These are phyloP conservation scores for Drosophila ohnishii DNA, from an alignment of 1,140 invertebrate genomes.

Conservation along the genomic window DNA sequence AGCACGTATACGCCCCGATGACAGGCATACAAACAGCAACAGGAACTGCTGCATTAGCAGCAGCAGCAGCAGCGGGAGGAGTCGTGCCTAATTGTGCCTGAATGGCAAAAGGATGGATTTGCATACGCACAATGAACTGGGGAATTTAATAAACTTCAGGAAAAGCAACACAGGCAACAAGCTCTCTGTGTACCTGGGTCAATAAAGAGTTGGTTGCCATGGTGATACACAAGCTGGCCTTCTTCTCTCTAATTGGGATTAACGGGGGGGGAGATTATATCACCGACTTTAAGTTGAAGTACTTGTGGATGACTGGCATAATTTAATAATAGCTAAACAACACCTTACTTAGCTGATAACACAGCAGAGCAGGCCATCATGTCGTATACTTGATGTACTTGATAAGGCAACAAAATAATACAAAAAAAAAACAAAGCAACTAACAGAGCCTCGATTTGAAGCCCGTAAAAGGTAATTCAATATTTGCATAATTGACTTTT, in stretches of 20 bases:
- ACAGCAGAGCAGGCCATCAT: constrained; percentile 5
- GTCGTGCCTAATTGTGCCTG: constrained; percentile 20
- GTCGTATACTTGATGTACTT: constrained; percentile 37
- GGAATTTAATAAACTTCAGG: constrained; percentile 32
- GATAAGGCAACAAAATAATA: constrained; percentile 2
- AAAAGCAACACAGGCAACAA: not conserved
- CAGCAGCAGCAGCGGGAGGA: not conserved
- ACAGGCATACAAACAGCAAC: constrained; percentile 6
- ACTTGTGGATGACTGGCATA: not conserved
- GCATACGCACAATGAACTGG: constrained; percentile 17
- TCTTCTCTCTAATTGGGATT: constrained; percentile 4
- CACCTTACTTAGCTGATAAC: constrained; percentile 23
- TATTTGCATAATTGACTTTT: constrained; percentile 31
- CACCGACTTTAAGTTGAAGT: not conserved
- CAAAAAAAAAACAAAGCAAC: not conserved
- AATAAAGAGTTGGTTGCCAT: constrained; percentile 1
- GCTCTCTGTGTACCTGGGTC: not conserved
- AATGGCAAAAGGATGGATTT: constrained; percentile 2
- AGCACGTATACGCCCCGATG: constrained; percentile 27
- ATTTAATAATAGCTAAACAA: constrained; percentile 8
- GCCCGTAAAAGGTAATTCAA: constrained; percentile 30
- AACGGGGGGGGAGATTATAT: not conserved
- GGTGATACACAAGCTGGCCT: not conserved
- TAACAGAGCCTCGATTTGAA: not conserved
- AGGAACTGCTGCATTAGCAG: not conserved